phyloP scores from a whole-genome alignment of 2,797 vertebrate species.

The Bradypodion pumilum region DNA sequence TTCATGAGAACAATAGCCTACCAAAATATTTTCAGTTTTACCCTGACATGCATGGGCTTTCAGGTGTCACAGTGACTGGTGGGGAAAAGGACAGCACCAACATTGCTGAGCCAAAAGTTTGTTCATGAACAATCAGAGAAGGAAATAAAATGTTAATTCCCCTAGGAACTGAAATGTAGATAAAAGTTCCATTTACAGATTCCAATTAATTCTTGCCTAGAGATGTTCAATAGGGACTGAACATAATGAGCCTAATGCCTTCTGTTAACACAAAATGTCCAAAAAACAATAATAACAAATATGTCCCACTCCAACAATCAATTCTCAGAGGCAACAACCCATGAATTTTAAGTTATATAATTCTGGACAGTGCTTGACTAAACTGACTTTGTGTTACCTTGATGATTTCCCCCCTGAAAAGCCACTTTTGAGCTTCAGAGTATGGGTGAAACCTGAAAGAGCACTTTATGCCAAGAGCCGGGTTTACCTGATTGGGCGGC shows the following conservation, averaged over 20 bases:
- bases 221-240: constrained; percentile 5
- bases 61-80: background rate
- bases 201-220: constrained; percentile 2
- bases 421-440: background rate
- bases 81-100: background rate
- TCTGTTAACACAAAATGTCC: background rate
- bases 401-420: background rate
- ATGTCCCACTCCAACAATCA: background rate
- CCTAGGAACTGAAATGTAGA: constrained; percentile 1
- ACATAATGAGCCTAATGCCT: background rate
- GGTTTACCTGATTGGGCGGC: no score
- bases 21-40: background rate
- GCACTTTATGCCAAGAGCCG: no score
- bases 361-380: background rate
- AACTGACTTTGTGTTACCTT: background rate
- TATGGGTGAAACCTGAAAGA: background rate
- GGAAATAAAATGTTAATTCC: background rate
- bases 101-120: background rate
- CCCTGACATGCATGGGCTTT: background rate
- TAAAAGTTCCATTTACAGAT: constrained; percentile 6
- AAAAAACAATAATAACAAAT: background rate
- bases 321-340: background rate
- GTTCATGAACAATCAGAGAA: background rate
- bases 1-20: background rate
- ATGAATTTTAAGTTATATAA: background rate